Evolutionary conservation across 2,113 vertebrate species (phyloP), one percentile per base, ranked within the genome.

Genomic region (Chloroceryle aenea): DNA sequence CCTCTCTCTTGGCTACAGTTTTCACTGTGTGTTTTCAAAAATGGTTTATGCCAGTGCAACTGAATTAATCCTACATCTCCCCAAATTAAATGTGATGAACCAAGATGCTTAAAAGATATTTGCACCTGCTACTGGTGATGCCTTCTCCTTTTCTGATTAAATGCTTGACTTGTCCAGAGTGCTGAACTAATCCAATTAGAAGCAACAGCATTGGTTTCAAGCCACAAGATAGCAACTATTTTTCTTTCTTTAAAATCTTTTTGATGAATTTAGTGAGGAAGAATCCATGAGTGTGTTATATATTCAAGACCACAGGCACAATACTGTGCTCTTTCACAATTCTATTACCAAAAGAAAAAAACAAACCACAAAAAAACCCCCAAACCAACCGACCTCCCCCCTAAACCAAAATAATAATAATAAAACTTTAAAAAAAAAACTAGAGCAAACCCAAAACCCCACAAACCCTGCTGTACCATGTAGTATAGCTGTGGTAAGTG

Each of bases 161-260:
- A 87, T 76, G 76, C 62, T 75, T 73, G 58, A 79, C 81, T 95
- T 71, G 34, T 79, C 85, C 84, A 89, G 77, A 55, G 55, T 55
- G 89, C 90, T 95, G 86, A 85, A 88, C 74, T 90, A 93, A 90
- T 71, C 82, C 84, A 81, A 67, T 52, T 30, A 83, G 61, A 66
- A 26, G 66, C 56, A 88, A 30, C 48, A 38, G 69, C 61, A 18
- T 22, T 76, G 15, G 4, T 40, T 95, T 76, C 38, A 62, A 91
- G 75, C 32, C 71, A 38, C 68, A 34, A 53, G 68, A 66, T 21
- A 73, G 38, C n/a, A 74, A 66, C 16, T 86, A 14, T 50, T 87
- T 40, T 13, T 50, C 10, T 50, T 52, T 52, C 11, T 40, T 40
- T 40, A 8, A 40, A 27, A 52, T 64, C 40, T 78, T 69, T 62